Percentiles rank a stretch among this genome's conserved stretches.
Evolutionary conservation across 2,888 invertebrate genomes (phyloP).

Genomic region (Uloborus plumipes): DNA sequence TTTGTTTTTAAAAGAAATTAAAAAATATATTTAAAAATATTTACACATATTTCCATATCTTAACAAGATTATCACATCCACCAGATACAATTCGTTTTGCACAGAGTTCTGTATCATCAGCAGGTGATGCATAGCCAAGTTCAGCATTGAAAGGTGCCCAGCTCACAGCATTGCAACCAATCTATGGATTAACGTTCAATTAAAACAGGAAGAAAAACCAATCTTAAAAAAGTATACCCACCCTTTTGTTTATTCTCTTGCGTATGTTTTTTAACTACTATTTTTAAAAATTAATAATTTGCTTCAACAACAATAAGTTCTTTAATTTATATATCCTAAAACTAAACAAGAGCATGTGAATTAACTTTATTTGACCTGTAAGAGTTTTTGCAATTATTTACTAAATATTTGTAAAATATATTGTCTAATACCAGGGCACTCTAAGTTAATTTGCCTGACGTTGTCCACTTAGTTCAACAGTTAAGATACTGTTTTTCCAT

Average conservation of each 20-base stretch:
- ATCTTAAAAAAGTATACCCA: neutral
- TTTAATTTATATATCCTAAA: too few species aligned
- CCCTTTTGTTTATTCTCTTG: neutral
- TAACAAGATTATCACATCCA: conserved; percentile 97
- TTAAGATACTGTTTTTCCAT: too few species aligned
- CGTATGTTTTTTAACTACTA: neutral
- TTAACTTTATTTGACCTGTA: too few species aligned
- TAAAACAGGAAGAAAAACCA: neutral
- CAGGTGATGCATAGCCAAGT: conserved; percentile 29
- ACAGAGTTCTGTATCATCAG: conserved; percentile 71
- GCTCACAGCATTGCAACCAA: conserved; percentile 96
- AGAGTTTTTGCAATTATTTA: too few species aligned
- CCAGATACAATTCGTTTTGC: conserved; percentile 89
- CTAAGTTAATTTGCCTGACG: too few species aligned
- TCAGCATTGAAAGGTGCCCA: conserved; percentile 87
- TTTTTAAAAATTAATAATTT: too few species aligned
- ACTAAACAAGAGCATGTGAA: too few species aligned
- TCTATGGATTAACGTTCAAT: conserved; percentile 71
- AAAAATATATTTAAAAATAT: neutral
- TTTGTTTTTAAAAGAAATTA: neutral
- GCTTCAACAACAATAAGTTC: too few species aligned
- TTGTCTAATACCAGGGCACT: too few species aligned
- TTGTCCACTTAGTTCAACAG: too few species aligned
- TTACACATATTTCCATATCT: conserved; percentile 79
- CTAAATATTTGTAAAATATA: too few species aligned